Conservation (phyloP, 1,140 invertebrate genomes). For the Drosophila azteca region DNA sequence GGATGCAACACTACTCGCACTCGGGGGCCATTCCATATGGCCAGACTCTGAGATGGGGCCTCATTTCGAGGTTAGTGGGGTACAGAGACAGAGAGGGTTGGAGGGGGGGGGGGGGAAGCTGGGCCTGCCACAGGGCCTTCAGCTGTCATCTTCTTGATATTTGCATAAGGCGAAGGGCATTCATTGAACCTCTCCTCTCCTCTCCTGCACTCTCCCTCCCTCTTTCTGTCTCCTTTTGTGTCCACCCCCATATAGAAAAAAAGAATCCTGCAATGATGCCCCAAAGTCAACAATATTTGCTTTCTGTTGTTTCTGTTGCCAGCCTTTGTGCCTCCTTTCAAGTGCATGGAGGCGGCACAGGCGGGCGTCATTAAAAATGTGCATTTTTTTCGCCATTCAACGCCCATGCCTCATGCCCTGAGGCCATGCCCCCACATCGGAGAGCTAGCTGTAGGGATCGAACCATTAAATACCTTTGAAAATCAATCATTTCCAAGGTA, state of each 20-base stretch:
- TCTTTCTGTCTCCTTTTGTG: no score
- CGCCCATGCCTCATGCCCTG: slow-evolving; percentile 5
- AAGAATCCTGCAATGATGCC: slow-evolving; percentile 44
- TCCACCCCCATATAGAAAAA: slow-evolving; percentile 30
- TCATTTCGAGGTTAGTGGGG: slow-evolving; percentile 70
- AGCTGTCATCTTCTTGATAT: slow-evolving; percentile 57
- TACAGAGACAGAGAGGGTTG: slow-evolving; percentile 3
- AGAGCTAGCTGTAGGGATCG: no score
- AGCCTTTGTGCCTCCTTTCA: slow-evolving; percentile 49
- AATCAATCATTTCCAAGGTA: no score
- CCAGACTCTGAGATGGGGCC: slow-evolving; percentile 8
- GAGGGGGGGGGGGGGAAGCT: no score
- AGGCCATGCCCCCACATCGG: neutral
- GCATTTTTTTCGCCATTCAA: slow-evolving; percentile 62
- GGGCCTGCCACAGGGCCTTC: neutral
- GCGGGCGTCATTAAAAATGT: slow-evolving; percentile 73
- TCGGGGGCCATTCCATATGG: slow-evolving; percentile 40
- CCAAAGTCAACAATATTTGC: slow-evolving; percentile 62
- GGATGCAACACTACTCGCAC: no score
- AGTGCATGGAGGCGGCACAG: slow-evolving; percentile 41
- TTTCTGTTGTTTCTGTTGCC: slow-evolving; percentile 18
- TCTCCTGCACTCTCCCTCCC: neutral
- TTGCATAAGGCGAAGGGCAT: slow-evolving; percentile 76
- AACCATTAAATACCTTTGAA: no score
- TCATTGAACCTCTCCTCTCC: slow-evolving; percentile 4